A percentile compares a stretch with the other conserved stretches of the same genome.
These are phyloP conservation scores for Megaceryle maxima DNA, from an alignment of 2,113 vertebrate genomes.

Conservation along the genomic window DNA sequence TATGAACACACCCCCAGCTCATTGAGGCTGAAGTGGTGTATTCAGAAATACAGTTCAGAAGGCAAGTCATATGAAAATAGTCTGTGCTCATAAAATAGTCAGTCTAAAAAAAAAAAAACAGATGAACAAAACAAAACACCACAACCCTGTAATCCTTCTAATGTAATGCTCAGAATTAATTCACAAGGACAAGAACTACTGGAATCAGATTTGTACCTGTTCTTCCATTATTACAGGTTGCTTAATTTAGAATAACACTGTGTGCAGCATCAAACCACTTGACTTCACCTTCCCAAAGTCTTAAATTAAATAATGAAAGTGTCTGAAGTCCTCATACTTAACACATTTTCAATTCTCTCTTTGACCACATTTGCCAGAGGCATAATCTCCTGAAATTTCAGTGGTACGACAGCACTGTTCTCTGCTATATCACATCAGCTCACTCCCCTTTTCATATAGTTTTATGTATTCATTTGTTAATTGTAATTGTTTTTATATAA, in stretches of 20 bases:
- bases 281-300: background rate
- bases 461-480: background rate
- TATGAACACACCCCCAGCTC: background rate
- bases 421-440: background rate
- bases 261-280: background rate
- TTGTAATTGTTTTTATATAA: background rate
- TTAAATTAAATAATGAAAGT: slow-evolving; percentile 6
- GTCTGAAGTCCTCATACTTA: background rate
- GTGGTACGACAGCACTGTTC: background rate
- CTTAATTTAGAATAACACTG: slow-evolving; percentile 23
- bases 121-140: background rate
- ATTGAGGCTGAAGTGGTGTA: background rate
- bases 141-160: background rate
- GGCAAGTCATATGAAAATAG: background rate
- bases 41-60: background rate
- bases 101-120: background rate
- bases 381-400: background rate
- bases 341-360: slow-evolving; percentile 1
- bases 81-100: background rate
- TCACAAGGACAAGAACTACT: background rate
- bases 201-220: slow-evolving; percentile 18
- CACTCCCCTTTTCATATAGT: background rate
- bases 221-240: background rate
- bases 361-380: background rate
- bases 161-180: background rate